Base-by-base conservation (phyloP, 37 sponge, comb jelly and placozoan genomes). In the Agelas oroides region DNA sequence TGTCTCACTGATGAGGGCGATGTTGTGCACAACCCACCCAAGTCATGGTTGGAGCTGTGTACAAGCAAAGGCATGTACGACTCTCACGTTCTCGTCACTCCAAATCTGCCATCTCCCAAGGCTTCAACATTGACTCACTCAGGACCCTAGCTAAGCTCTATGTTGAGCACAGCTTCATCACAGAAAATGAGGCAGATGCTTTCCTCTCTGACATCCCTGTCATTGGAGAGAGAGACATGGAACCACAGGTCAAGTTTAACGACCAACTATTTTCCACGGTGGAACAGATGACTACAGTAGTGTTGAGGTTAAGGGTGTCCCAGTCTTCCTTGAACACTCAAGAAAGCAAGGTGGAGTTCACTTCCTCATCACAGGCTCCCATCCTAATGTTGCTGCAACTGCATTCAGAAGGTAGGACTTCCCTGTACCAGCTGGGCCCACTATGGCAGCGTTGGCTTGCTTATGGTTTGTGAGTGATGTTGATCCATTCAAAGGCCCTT, bases 271-370 rank as follows among this genome's bases (percentile, higher is more conserved):
- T 78, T 41, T 61, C 0, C 17, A 1, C 78, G 1, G 41, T 78
- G 33, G 78, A 78, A 28, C 78, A 78, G 0, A 78, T 78, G 24
- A 78, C 61, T 1, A 75, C 76, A 53, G 76, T 75, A 0, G 32
- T 20, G 28, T 14, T 75, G 6, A 73, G 30, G 76, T 75, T 59
- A 27, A n/a, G n/a, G n/a, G n/a, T 57, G 16, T 54, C 37, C 27
- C 1, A 57, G 35, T 71, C 41, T 1, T 46, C 72, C 15, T 36
- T 23, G 25, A 14, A 13, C n/a, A 32, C 14, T n/a, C 59, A 17
- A 27, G 41, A 27, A 13, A 0, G 1, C 2, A 78, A 23, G 21
- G 60, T 63, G 39, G 1, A 0, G 12, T 8, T n/a, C 1, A 78
- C 78, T 27, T 61, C 41, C 0, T 31, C 65, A 34, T 78, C 65